phyloP scores from a whole-genome alignment of 2,113 vertebrate genomes.

The Leuciscus idus region DNA sequence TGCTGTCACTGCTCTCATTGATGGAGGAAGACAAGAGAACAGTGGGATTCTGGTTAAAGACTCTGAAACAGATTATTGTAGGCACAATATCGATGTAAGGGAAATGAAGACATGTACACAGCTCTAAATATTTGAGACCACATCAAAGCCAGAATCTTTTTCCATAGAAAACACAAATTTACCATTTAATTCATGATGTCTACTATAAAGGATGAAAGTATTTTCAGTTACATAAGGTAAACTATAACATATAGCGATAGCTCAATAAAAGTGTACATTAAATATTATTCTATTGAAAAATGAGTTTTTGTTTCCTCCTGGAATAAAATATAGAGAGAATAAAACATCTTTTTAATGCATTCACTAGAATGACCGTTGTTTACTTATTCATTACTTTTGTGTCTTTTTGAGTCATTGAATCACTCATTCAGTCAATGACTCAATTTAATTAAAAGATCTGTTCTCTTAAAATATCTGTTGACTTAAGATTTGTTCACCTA shows the following conservation, averaged over 20 bases:
- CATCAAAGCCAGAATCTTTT: background rate
- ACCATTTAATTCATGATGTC: background rate
- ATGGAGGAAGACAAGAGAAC: background rate
- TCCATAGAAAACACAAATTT: background rate
- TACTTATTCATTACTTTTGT: background rate
- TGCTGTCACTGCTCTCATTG: background rate
- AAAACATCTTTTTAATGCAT: background rate
- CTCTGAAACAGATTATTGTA: background rate
- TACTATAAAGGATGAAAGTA: background rate
- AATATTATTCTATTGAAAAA: too few species aligned
- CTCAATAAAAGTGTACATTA: too few species aligned
- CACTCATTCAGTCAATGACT: background rate
- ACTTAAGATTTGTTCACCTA: background rate
- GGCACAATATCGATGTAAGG: background rate
- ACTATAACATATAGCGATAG: background rate
- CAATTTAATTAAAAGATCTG: background rate
- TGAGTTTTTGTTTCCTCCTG: background rate
- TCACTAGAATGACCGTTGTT: too few species aligned
- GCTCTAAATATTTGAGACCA: background rate
- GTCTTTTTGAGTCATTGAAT: background rate
- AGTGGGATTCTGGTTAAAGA: slow-evolving; percentile 9
- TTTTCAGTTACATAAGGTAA: background rate
- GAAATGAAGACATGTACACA: background rate
- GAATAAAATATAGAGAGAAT: background rate
- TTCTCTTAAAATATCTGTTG: background rate